phyloP scores from a whole-genome alignment of 2,888 invertebrate species.

The Lepetodrilus schrolli region DNA sequence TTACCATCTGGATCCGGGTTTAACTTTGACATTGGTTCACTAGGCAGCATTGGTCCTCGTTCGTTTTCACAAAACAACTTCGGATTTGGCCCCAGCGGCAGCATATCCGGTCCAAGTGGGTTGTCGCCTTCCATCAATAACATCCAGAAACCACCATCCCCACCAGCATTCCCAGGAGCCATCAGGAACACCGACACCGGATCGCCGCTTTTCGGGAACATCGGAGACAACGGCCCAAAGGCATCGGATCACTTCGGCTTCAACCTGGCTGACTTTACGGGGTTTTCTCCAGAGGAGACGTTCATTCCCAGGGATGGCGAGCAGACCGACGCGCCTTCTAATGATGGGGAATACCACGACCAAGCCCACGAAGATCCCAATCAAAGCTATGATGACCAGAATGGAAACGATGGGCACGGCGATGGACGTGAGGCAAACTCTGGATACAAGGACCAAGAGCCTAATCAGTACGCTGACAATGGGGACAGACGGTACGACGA shows the following conservation, averaged over 20 bases:
- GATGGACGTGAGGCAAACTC: neutral
- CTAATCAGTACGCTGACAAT: neutral
- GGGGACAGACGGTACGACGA: neutral
- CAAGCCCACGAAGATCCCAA: neutral
- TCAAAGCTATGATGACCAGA: neutral
- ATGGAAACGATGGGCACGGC: neutral
- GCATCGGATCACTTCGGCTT: neutral
- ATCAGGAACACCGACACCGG: neutral
- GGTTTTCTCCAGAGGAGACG: neutral
- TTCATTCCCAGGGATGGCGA: neutral
- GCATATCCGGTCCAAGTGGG: neutral
- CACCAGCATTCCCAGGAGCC: conserved; percentile 1
- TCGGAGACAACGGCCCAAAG: neutral
- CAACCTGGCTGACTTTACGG: neutral
- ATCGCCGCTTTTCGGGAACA: neutral
- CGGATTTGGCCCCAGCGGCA: neutral
- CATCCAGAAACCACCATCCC: neutral
- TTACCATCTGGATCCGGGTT: neutral
- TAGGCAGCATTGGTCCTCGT: neutral
- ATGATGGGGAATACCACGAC: neutral
- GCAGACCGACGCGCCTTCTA: neutral
- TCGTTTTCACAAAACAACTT: neutral
- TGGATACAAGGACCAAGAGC: neutral
- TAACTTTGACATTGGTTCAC: neutral
- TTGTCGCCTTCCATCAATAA: neutral